Percentiles rank a stretch among this genome's conserved stretches.
These are phyloP conservation scores for Silurus aristotelis DNA, from an alignment of 2,797 vertebrate species.

Conservation along the genomic window DNA sequence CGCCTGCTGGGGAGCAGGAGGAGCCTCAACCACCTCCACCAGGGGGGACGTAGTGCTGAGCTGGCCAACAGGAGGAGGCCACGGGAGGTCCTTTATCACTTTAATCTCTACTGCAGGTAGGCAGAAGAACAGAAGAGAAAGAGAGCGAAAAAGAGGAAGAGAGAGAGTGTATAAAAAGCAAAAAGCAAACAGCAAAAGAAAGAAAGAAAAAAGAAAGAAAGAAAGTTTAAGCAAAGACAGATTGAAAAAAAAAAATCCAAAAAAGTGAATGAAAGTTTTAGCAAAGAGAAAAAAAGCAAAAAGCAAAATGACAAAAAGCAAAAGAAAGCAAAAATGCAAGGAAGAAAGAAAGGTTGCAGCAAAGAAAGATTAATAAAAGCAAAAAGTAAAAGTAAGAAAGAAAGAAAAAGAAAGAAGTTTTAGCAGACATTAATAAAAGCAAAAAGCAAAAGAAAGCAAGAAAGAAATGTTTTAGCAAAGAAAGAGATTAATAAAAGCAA, in stretches of 20 bases:
- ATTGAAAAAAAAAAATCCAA: background rate
- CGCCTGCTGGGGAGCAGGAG: constrained; percentile 71
- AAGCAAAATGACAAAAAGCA: too few relatives aligned
- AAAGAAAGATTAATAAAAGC: background rate
- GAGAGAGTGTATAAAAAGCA: constrained; percentile 49
- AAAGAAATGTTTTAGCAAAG: constrained; percentile 23
- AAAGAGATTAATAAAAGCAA: constrained; percentile 23
- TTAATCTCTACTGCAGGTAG: constrained; percentile 96
- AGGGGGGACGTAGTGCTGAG: constrained; percentile 85
- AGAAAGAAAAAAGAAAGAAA: constrained; percentile 37
- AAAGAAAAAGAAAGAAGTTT: constrained; percentile 23
- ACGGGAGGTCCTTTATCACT: constrained; percentile 98
- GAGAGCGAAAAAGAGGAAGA: constrained; percentile 45
- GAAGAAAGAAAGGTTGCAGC: background rate
- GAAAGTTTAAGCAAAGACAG: too few relatives aligned
- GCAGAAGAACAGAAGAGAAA: constrained; percentile 54
- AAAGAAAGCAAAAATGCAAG: background rate
- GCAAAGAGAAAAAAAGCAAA: too few relatives aligned
- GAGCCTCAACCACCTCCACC: constrained; percentile 81
- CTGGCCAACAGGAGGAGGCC: constrained; percentile 97
- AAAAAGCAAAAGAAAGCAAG: too few relatives aligned
- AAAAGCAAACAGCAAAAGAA: constrained; percentile 38
- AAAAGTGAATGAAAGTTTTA: too few relatives aligned
- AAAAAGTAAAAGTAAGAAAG: constrained; percentile 38
- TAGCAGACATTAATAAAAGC: too few relatives aligned